phyloP scores from a whole-genome alignment of 2,113 vertebrate species.

The Cacatua alba region DNA sequence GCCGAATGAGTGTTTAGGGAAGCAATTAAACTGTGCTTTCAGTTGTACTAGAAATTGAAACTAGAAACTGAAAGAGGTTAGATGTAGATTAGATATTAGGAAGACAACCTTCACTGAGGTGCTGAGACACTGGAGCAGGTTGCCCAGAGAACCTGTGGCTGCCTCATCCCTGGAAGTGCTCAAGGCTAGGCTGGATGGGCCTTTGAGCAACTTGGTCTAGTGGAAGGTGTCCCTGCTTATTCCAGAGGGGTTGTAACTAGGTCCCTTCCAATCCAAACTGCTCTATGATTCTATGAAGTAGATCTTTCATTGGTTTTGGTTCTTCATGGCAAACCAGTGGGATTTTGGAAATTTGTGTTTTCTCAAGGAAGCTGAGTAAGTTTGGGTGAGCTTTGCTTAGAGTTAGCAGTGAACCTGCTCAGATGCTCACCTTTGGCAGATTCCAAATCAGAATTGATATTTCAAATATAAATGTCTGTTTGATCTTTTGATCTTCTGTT shows the following conservation, averaged over 20 bases:
- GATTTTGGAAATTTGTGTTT: background rate
- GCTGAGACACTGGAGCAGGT: background rate
- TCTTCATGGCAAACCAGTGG: background rate
- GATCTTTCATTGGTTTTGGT: background rate
- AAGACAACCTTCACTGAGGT: background rate
- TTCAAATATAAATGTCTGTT: background rate
- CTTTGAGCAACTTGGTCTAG: background rate
- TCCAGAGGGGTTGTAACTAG: background rate
- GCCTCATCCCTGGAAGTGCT: background rate
- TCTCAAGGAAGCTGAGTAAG: background rate
- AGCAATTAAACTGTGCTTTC: background rate
- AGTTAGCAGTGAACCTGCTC: background rate
- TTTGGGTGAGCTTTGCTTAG: background rate
- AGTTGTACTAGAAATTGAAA: background rate
- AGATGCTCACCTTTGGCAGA: background rate
- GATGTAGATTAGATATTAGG: background rate
- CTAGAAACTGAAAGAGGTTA: background rate
- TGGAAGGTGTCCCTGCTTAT: background rate
- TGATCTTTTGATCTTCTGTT: background rate
- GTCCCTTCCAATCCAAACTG: background rate
- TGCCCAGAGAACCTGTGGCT: background rate
- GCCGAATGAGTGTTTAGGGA: background rate
- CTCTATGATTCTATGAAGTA: background rate
- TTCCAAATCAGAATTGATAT: background rate
- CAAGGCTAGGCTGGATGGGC: background rate